Base-by-base conservation (phyloP, 2,113 vertebrate genomes). In the Thalassarche chlororhynchos region DNA sequence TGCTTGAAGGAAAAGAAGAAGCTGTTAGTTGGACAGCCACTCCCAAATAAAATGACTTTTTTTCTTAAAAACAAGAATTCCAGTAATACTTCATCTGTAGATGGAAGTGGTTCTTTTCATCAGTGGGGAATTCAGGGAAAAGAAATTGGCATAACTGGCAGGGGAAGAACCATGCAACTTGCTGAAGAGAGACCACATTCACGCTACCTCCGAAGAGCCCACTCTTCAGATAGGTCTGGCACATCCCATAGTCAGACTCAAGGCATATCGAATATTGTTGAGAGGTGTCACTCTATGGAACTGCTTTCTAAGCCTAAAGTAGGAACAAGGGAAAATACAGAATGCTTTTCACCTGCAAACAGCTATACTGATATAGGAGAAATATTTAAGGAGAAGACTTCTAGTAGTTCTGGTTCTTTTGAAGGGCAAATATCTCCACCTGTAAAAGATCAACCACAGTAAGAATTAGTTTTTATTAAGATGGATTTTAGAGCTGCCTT, bases 201-300 rank as follows among this genome's bases (percentile, higher is more conserved):
- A 3, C 99, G 99, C 44, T 99, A 99, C 96, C 98, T 99, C 20
- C 98, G 99, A 31, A 98, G 99, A 90, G 99, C 99, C 32, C 99
- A 99, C 87, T 99, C 99, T 17, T 99, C 99, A 21, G 99, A 99
- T 16, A 98, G 99, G 86, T 99, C 98, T 16, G 93, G 97, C 40
- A 76, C 98, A 19, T 97, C 97, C 46, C 94, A 83, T 28, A 94
- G 97, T 72, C 97, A 98, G 3, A 90, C 96, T 52, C 98, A 91
- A 47, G 96, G 90, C 64, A 87, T 97, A 49, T 88, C 92, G 0
- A 79, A 69, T 14, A 76, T 97, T 64, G 62, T 98, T 58, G 99
- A 98, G 83, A 98, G 99, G 23, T 99, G 99, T 80, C 99, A 99
- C 97, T 99, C 99, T 5, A 95, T 99, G 90, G 99, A 99, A 93